These are phyloP conservation scores for Leucopsar rothschildi DNA, from an alignment of 2,113 vertebrate species.

Conservation along the genomic window DNA sequence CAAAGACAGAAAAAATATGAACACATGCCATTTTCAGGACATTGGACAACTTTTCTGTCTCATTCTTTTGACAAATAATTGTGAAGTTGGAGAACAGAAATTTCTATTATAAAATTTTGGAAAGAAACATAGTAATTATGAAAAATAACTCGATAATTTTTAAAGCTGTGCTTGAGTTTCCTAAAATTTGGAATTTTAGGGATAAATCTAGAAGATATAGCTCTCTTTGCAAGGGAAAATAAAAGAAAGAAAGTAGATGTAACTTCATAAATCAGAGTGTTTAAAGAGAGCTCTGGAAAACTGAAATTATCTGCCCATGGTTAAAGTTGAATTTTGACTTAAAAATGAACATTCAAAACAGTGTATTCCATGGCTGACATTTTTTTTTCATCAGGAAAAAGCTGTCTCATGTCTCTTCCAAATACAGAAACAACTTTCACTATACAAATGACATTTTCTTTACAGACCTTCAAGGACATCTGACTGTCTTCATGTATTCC, in stretches of 20 bases:
- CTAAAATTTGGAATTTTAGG: background rate
- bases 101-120: background rate
- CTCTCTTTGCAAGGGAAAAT: background rate
- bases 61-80: background rate
- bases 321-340: background rate
- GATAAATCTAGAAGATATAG: background rate
- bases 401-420: background rate
- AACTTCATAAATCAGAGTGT: background rate
- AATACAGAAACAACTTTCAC: background rate
- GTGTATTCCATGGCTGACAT: background rate
- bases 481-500: background rate
- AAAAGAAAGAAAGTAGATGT: background rate
- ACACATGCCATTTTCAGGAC: rapidly evolving
- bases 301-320: background rate
- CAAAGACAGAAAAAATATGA: background rate
- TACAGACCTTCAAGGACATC: background rate
- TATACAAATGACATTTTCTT: background rate
- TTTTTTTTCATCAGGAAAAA: background rate
- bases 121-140: background rate
- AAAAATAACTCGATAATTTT: background rate
- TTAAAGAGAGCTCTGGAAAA: background rate
- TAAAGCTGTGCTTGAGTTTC: background rate
- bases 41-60: background rate
- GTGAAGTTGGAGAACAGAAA: background rate
- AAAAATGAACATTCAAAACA: background rate